These are phyloP conservation scores for Ascaphus truei DNA, from an alignment of 2,113 vertebrate species.

Conservation along the genomic window DNA sequence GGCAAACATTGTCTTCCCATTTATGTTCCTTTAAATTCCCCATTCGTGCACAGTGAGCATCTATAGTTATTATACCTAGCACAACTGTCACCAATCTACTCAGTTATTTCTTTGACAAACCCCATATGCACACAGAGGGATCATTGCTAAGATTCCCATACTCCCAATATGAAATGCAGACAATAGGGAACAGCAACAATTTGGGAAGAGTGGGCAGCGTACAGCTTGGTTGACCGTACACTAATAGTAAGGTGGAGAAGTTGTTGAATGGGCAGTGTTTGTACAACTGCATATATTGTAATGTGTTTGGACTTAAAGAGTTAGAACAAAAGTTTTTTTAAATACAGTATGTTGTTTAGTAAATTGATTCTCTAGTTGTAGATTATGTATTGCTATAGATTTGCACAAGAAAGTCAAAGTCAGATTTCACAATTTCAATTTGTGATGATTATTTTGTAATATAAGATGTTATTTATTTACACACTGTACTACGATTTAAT, in stretches of 20 bases:
- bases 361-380: not conserved
- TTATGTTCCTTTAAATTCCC: too few species aligned
- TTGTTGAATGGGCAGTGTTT: not conserved
- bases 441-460: not conserved
- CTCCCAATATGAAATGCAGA: not conserved
- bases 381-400: constrained; percentile 10
- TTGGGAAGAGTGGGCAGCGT: not conserved
- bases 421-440: not conserved
- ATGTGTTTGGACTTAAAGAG: constrained; percentile 14
- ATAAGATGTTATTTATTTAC: not conserved
- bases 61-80: too few species aligned
- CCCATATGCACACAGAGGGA: not conserved
- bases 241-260: constrained; percentile 3
- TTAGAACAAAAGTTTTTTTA: constrained; percentile 8
- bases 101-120: too few species aligned
- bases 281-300: not conserved
- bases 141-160: not conserved
- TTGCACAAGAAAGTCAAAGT: not conserved
- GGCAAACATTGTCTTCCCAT: too few species aligned
- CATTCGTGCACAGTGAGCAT: too few species aligned
- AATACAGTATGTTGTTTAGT: not conserved
- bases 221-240: not conserved
- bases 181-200: not conserved
- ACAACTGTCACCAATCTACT: too few species aligned
- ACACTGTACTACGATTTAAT: not conserved